phyloP scores from a whole-genome alignment of 2,888 invertebrate genomes.

The Notodonta ziczac region DNA sequence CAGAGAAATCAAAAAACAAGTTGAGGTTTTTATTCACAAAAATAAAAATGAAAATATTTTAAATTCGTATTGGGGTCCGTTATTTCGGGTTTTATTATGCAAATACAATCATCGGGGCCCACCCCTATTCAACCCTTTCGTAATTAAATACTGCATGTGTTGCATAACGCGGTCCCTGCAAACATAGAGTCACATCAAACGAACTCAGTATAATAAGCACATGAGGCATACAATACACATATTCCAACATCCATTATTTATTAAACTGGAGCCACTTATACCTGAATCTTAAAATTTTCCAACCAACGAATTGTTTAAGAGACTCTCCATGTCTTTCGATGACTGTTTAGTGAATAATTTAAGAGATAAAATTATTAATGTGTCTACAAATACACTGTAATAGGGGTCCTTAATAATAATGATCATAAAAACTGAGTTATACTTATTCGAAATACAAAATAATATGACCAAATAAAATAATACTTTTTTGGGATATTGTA shows the following conservation, averaged over 20 bases:
- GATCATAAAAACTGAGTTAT: no score
- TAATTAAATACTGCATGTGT: constrained; percentile 41
- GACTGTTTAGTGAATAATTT: no score
- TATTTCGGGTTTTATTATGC: constrained; percentile 41
- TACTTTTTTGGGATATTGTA: background rate
- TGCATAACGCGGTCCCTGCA: constrained; percentile 28
- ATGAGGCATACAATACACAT: background rate
- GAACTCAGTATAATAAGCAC: background rate
- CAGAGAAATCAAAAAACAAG: no score
- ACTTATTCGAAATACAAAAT: background rate
- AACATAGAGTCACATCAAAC: constrained; percentile 10
- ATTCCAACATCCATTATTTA: background rate
- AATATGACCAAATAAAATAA: background rate
- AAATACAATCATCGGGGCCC: constrained; percentile 36
- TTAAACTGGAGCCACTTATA: no score
- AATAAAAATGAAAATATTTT: no score
- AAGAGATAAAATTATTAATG: no score
- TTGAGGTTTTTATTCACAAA: no score
- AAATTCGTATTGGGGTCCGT: constrained; percentile 5
- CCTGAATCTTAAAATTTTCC: no score
- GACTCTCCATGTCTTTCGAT: no score
- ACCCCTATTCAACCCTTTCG: constrained; percentile 34
- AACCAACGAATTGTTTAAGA: no score
- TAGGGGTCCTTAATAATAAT: no score
- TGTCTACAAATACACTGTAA: no score